Base-by-base conservation (phyloP, 2,113 vertebrate species). In the Gymnogyps californianus region DNA sequence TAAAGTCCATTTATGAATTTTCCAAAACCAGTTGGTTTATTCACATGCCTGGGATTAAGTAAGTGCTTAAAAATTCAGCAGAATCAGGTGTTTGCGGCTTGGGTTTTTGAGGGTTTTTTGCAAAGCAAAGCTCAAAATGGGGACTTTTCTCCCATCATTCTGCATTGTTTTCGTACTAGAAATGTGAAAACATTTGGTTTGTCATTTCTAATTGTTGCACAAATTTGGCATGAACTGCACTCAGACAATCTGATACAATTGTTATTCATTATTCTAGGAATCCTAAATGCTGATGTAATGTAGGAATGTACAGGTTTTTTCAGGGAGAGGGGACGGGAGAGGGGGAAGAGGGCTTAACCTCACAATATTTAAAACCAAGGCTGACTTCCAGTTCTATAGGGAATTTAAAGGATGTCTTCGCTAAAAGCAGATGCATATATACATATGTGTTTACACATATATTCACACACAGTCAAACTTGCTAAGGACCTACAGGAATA, bases 121-220 rank as follows among this genome's bases (percentile, higher is more conserved):
- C 24, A 83, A 94, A 79, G 13, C 5, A 32, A 83, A 64, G 11
- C 17, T 81, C 26, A 46, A 74, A 86, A 6, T 16, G 9, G n/a
- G 1, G 18, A 44, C 7, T 78, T 81, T 72, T 83, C 42, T 96
- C 74, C 42, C 78, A 85, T 59, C 34, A 87, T 81, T 94, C 85
- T 89, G n/a, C 74, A 86, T 66, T 67, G 57, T 64, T 94, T 92
- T 79, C 26, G 17, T 74, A 14, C 83, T 87, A 93, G 87, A 96
- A 97, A 96, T 91, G 59, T 58, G 76, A 97, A 97, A 95, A 76
- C 31, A 54, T 96, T 97, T 97, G 82, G 87, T 14, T 93, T 97
- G 96, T 62, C 89, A 74, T 52, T 85, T 90, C 34, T 91, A 93
- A 93, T 94, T 93, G 52, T 84, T 94, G 40, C 52, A 91, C 1